Percentiles rank a stretch among this genome's conserved stretches.
phyloP scores from a whole-genome alignment of 2,797 vertebrate genomes.

The Spinus olivaceus region DNA sequence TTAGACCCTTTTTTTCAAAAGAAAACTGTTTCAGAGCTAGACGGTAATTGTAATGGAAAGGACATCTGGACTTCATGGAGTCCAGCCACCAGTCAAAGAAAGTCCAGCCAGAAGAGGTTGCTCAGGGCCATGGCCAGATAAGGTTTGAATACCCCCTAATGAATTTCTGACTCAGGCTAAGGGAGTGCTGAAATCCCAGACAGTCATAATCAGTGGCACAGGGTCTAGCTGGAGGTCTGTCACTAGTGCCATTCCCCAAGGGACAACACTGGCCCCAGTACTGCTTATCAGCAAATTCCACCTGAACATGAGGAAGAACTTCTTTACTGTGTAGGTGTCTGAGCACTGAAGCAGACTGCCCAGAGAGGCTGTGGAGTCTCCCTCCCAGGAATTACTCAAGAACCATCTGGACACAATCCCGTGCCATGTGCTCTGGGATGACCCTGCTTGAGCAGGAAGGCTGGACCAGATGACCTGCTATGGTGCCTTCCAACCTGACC shows the following conservation, averaged over 20 bases:
- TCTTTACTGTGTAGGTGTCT: not conserved
- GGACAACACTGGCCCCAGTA: not conserved
- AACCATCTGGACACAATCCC: not conserved
- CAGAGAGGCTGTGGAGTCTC: not conserved
- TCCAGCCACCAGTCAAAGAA: not conserved
- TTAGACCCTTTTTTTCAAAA: not conserved
- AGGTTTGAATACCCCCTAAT: accelerated
- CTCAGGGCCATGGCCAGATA: not conserved
- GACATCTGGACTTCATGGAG: not conserved
- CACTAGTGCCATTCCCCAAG: not conserved
- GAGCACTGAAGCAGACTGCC: not conserved
- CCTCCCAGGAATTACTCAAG: not conserved
- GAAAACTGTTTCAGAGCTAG: not conserved
- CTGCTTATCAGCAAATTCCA: not conserved
- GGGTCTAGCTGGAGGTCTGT: not conserved
- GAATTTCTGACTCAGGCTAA: not conserved
- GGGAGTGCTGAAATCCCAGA: not conserved
- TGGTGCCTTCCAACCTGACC: not conserved
- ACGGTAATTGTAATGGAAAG: not conserved
- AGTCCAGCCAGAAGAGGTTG: not conserved
- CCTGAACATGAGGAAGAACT: not conserved
- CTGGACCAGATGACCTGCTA: not conserved
- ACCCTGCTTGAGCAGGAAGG: not conserved
- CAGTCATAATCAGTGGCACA: not conserved
- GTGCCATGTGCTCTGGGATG: not conserved